Base-by-base conservation (phyloP, 1,140 invertebrate genomes). In the Orussus abietinus region DNA sequence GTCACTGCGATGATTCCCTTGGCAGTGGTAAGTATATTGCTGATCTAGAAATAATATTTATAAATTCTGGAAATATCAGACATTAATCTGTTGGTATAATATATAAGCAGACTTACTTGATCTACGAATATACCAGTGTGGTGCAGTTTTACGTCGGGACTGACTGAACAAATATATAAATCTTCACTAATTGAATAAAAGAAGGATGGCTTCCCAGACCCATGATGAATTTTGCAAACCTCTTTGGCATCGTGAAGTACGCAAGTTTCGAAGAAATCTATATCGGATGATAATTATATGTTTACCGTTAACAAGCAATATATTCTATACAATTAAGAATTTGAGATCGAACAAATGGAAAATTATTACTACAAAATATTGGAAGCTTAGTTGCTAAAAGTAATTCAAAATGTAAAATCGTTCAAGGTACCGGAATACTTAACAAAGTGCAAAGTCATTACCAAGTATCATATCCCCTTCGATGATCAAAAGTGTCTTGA, bases 391-490 rank as follows among this genome's bases (percentile, higher is more conserved):
- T n/a, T n/a, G n/a, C n/a, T n/a, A n/a, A n/a, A n/a, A n/a, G n/a
- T n/a, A n/a, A n/a, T n/a, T n/a, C n/a, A n/a, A n/a, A n/a, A n/a
- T n/a, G n/a, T n/a, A n/a, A n/a, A n/a, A n/a, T n/a, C n/a, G n/a
- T n/a, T n/a, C n/a, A n/a, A n/a, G n/a, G n/a, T n/a, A n/a, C n/a
- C n/a, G n/a, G n/a, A 18, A 36, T 18, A 36, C n/a, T n/a, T 36
- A 12, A 21, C 10, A 35, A 36, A 36, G 11, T 18, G 13, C 10
- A 20, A 13, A 36, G 12, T 17, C 22, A 36, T 30, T 60, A 64
- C 63, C 51, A 25, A 39, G 56, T 22, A 64, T 42, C 25, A 62
- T 50, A 26, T 60, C 53, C 1, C 63, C 59, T 32, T 66, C 66
- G 4, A 69, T 31, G 12, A 67, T 1, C 12, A 69, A 37, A 3